Percentiles rank a stretch among this genome's conserved stretches.
These are phyloP conservation scores for Melanerpes aurifrons DNA, from an alignment of 2,113 vertebrate species.

Conservation along the genomic window DNA sequence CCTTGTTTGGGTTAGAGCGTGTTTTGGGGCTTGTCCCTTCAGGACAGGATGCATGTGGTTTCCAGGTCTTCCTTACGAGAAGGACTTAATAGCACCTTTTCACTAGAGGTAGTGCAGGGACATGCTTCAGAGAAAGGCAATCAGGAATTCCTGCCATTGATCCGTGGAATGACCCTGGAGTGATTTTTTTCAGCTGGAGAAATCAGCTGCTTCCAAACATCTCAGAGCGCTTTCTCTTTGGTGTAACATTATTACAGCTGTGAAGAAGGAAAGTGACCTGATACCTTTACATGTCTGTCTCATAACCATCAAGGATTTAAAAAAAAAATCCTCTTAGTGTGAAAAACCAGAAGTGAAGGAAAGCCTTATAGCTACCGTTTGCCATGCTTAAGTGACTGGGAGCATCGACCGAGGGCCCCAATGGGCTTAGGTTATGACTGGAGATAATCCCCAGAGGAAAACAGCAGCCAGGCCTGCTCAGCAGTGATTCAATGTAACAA, in stretches of 20 bases:
- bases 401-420: neutral
- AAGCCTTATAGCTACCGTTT: neutral
- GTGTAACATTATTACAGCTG: neutral
- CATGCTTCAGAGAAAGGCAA: neutral
- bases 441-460: neutral
- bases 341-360: neutral
- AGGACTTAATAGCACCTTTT: neutral
- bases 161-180: neutral
- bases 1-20: too few relatives aligned
- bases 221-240: neutral
- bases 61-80: neutral
- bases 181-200: slow-evolving; percentile 10
- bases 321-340: neutral
- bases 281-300: neutral
- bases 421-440: neutral
- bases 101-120: neutral
- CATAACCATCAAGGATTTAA: neutral
- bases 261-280: neutral
- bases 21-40: too few relatives aligned
- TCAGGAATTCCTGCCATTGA: neutral
- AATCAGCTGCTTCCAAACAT: neutral
- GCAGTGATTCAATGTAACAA: neutral
- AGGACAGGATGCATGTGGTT: neutral
- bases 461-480: neutral
- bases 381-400: neutral